Evolutionary conservation across 2,888 invertebrate species (phyloP), one percentile per base, ranked within the genome.

Genomic region (Synergus gifuensis): DNA sequence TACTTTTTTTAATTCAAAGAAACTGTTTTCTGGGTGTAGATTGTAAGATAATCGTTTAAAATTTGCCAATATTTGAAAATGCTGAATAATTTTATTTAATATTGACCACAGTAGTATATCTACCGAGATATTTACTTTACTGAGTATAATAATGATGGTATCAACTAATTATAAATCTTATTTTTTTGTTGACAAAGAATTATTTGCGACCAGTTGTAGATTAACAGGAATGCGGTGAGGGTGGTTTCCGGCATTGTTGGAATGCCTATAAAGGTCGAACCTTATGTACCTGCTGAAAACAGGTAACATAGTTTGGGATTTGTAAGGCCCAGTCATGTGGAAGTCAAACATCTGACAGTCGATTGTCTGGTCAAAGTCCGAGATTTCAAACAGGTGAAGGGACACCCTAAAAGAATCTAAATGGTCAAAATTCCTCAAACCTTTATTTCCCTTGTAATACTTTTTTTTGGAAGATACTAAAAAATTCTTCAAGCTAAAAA

Each of bases 291-390:
- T 69, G 69, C 28, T 8, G 7, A 8, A 22, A 73, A 54, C 73
- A 73, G 73, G 73, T 73, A 73, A 73, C 54, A 73, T 73, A 54
- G n/a, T 54, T 69, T 9, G 54, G 54, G 16, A 67, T 22, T 67
- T 67, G 9, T n/a, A 22, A 46, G 54, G 11, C n/a, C 28, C 22
- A 54, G 11, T 73, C 49, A 12, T 28, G 49, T 36, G 54, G 73
- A 73, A 73, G 73, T 54, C 73, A n/a, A 60, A 60, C 22, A 8
- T n/a, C 64, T 22, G 46, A 46, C 46, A 69, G 9, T 22, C 28
- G 7, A 69, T 49, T 69, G 54, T 73, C 36, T 73, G 54, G 36
- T 9, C 4, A 36, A 16, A 36, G 73, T 73, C 54, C 54, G 49
- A 40, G 28, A 16, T 49, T 54, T 36, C 11, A n/a, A 73, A n/a